Percentiles rank a stretch among this genome's conserved stretches.
These are phyloP conservation scores for Dicrostonyx torquatus DNA, from an alignment of 2,797 vertebrate genomes.

Conservation along the genomic window DNA sequence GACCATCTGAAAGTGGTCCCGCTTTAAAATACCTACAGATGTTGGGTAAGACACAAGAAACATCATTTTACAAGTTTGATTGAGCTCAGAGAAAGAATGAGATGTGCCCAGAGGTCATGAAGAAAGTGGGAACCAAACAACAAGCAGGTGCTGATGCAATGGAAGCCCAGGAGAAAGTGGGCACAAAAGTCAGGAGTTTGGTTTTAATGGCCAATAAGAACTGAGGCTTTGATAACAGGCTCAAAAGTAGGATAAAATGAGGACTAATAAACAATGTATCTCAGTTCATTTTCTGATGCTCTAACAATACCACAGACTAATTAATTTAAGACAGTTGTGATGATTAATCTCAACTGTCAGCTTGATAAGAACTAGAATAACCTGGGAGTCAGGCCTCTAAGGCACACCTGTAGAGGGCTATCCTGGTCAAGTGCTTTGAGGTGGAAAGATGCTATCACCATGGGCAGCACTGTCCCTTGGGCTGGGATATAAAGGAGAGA, in stretches of 20 bases:
- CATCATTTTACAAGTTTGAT: conserved; percentile 29
- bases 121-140: neutral
- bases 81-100: conserved; percentile 9
- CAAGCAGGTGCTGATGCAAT: neutral
- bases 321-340: neutral
- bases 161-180: neutral
- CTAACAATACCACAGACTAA: neutral
- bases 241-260: neutral
- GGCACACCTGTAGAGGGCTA: neutral
- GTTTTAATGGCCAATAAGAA: neutral
- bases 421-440: neutral
- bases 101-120: neutral
- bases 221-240: neutral
- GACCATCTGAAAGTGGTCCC: conserved; percentile 32
- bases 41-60: conserved; percentile 24
- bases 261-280: neutral
- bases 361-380: neutral
- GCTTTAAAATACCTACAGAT: conserved; percentile 38
- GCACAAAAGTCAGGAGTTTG: neutral
- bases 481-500: neutral
- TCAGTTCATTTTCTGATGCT: neutral
- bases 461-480: too few relatives aligned
- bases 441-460: neutral
- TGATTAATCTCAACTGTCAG: neutral
- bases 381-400: neutral